Evolutionary conservation across 2,888 invertebrate genomes (phyloP).

Genomic region (Drosophila neotestacea): DNA sequence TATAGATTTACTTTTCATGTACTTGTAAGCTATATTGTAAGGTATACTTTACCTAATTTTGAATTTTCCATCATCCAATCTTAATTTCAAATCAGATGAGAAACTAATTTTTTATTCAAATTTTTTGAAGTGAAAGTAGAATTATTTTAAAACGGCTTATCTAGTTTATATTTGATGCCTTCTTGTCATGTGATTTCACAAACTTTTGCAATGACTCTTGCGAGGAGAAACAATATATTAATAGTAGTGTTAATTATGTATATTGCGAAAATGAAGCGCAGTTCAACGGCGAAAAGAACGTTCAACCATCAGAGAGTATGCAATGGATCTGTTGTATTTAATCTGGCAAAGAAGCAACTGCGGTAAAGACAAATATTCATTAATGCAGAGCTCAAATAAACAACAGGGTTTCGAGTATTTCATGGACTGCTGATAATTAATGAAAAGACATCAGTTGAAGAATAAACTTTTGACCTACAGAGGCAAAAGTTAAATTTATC

Average conservation of each 20-base stretch:
- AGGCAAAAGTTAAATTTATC: not conserved
- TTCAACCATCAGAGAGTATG: conserved; percentile 15
- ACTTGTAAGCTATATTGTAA: too few species aligned
- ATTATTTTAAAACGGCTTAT: too few species aligned
- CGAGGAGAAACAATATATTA: conserved; percentile 54
- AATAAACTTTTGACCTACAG: conserved; percentile 1
- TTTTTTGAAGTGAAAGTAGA: too few species aligned
- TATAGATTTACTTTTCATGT: too few species aligned
- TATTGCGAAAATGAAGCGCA: conserved; percentile 53
- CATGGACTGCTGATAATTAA: conserved; percentile 32
- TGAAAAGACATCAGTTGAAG: conserved; percentile 4
- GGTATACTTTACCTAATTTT: too few species aligned
- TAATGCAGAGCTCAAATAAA: conserved; percentile 11
- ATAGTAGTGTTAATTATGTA: conserved; percentile 71
- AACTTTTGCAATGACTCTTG: conserved; percentile 31
- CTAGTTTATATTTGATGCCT: too few species aligned
- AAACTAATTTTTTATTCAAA: too few species aligned
- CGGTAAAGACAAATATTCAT: conserved; percentile 25
- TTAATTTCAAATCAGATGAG: too few species aligned
- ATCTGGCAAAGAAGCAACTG: conserved; percentile 24
- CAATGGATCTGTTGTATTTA: conserved; percentile 39
- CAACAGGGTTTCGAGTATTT: conserved; percentile 13
- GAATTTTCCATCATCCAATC: too few species aligned
- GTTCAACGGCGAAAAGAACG: conserved; percentile 29
- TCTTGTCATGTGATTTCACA: too few species aligned